phyloP scores from a whole-genome alignment of 2,113 vertebrate species.

The Nycticryphes semicollaris region DNA sequence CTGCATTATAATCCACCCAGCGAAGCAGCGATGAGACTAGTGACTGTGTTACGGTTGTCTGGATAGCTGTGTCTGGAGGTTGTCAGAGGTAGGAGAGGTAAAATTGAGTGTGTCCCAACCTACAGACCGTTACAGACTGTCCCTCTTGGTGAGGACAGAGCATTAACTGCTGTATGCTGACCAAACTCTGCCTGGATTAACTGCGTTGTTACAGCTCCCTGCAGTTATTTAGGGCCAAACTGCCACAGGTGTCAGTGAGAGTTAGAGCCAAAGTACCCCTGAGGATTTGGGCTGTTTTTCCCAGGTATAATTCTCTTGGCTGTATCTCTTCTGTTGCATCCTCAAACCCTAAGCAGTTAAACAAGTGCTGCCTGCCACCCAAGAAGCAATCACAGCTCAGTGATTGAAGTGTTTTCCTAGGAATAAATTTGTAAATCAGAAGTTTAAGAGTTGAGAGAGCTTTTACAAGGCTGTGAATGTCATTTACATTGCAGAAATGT shows the following conservation, averaged over 20 bases:
- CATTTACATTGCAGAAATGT: neutral
- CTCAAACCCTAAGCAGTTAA: neutral
- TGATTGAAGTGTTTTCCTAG: constrained; percentile 18
- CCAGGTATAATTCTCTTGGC: neutral
- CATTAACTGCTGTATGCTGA: neutral
- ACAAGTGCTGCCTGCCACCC: neutral
- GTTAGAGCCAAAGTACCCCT: neutral
- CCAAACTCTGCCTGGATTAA: neutral
- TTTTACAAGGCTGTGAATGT: neutral
- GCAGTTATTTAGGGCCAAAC: neutral
- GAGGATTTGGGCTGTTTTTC: neutral
- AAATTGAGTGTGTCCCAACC: neutral
- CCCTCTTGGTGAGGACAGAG: neutral
- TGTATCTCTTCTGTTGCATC: neutral
- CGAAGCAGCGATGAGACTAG: neutral
- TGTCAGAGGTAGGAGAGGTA: neutral
- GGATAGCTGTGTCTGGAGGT: neutral
- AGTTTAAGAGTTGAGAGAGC: neutral
- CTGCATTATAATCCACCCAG: neutral
- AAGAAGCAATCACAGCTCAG: constrained; percentile 4
- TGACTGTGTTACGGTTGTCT: neutral
- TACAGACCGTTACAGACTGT: neutral
- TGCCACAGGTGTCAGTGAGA: neutral
- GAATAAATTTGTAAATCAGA: constrained; percentile 9
- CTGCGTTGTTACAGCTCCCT: neutral